These are phyloP conservation scores for Lampris incognitus DNA, from an alignment of 2,113 vertebrate genomes.

Conservation along the genomic window DNA sequence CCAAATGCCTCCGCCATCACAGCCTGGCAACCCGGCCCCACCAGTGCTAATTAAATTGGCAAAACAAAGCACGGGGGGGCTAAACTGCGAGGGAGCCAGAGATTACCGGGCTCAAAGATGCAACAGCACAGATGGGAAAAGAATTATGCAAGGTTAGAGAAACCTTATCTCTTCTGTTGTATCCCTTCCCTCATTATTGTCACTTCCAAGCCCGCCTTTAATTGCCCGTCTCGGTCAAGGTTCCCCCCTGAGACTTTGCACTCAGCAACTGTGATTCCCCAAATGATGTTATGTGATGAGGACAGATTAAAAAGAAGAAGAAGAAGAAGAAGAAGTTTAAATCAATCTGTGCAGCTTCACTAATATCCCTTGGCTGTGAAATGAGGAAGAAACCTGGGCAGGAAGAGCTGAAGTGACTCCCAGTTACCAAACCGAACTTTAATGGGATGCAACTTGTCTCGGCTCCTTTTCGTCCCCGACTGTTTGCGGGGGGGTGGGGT, in stretches of 20 bases:
- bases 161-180: constrained; percentile 8
- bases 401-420: constrained; percentile 19
- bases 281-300: constrained; percentile 42
- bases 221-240: constrained; percentile 34
- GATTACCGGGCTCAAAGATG: constrained; percentile 26
- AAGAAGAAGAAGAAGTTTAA: neutral
- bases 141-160: neutral
- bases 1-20: constrained; percentile 46
- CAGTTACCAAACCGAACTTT: constrained; percentile 5
- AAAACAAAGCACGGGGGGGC: constrained; percentile 45
- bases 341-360: constrained; percentile 2
- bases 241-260: constrained; percentile 14
- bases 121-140: constrained; percentile 8
- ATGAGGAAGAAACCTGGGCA: constrained; percentile 18
- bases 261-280: constrained; percentile 17
- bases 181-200: neutral
- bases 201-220: constrained; percentile 29
- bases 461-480: neutral
- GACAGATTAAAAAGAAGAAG: constrained; percentile 13
- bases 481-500: neutral
- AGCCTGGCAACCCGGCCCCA: constrained; percentile 41
- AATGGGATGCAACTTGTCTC: neutral
- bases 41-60: constrained; percentile 62
- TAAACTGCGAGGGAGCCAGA: constrained; percentile 35
- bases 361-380: constrained; percentile 5